A percentile compares a stretch with the other conserved stretches of the same genome.
Evolutionary conservation across 1,140 invertebrate genomes (phyloP).

Genomic region (Arctopsyche grandis): DNA sequence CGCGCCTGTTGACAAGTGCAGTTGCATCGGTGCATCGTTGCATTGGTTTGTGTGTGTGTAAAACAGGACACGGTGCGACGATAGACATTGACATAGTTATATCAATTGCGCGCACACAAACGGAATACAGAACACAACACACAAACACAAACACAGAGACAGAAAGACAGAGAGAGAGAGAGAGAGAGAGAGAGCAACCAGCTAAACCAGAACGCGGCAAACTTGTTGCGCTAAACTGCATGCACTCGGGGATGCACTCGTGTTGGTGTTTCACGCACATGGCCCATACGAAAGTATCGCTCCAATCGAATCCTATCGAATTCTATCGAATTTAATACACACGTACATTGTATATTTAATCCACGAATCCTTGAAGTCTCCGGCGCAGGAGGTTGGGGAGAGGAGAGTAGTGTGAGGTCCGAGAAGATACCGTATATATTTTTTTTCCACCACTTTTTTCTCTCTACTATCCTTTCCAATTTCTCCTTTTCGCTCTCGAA

Average conservation of each 20-base stretch:
- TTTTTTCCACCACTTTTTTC: too few species aligned
- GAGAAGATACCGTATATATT: too few species aligned
- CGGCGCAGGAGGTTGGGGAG: too few species aligned
- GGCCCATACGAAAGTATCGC: too few species aligned
- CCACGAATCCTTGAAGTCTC: too few species aligned
- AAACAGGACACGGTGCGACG: slow-evolving; percentile 9
- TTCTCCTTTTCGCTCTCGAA: too few species aligned
- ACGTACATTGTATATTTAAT: too few species aligned
- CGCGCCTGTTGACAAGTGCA: slow-evolving; percentile 12
- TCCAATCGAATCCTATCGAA: too few species aligned
- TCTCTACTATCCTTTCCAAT: too few species aligned
- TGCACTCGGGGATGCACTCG: neutral
- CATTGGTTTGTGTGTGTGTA: neutral
- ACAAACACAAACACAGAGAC: neutral
- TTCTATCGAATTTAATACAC: too few species aligned
- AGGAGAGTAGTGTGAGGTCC: too few species aligned
- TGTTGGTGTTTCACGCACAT: neutral
- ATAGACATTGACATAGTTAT: slow-evolving; percentile 44
- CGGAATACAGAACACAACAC: neutral
- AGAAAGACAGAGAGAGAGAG: neutral
- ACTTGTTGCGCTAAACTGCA: slow-evolving; percentile 14
- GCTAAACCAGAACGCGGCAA: neutral
- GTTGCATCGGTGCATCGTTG: neutral
- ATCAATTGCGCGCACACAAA: slow-evolving; percentile 22
- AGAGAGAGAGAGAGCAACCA: neutral